phyloP scores from a whole-genome alignment of 2,888 invertebrate genomes.

The Heliconius aoede region DNA sequence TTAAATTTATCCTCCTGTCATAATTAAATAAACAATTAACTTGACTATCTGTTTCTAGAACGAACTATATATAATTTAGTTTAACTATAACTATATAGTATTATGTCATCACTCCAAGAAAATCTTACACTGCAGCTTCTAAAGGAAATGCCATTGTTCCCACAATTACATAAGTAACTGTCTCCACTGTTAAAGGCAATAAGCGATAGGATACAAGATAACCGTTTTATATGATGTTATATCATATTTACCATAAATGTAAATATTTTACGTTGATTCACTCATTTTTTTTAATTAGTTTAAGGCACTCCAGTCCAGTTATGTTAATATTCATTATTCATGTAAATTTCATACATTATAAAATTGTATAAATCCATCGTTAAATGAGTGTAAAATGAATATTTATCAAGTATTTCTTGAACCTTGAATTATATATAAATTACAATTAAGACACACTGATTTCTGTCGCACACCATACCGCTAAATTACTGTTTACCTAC shows the following conservation, averaged over 20 bases:
- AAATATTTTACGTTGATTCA: too few relatives aligned
- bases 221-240: neutral
- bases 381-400: too few relatives aligned
- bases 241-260: neutral
- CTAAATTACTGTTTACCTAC: neutral
- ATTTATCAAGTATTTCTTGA: too few relatives aligned
- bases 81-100: neutral
- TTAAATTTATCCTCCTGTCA: neutral
- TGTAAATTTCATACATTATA: too few relatives aligned
- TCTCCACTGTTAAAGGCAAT: neutral
- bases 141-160: conserved; percentile 13
- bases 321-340: too few relatives aligned
- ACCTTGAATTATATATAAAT: too few relatives aligned
- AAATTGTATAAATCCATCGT: too few relatives aligned
- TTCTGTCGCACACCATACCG: too few relatives aligned
- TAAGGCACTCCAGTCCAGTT: too few relatives aligned
- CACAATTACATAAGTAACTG: neutral
- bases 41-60: conserved; percentile 14
- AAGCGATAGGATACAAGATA: neutral
- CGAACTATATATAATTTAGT: neutral
- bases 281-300: too few relatives aligned
- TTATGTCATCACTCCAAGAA: conserved; percentile 9
- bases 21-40: conserved; percentile 9
- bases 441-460: too few relatives aligned
- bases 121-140: conserved; percentile 6